These are phyloP conservation scores for Megathymus violae DNA, from an alignment of 1,140 invertebrate species.

Conservation along the genomic window DNA sequence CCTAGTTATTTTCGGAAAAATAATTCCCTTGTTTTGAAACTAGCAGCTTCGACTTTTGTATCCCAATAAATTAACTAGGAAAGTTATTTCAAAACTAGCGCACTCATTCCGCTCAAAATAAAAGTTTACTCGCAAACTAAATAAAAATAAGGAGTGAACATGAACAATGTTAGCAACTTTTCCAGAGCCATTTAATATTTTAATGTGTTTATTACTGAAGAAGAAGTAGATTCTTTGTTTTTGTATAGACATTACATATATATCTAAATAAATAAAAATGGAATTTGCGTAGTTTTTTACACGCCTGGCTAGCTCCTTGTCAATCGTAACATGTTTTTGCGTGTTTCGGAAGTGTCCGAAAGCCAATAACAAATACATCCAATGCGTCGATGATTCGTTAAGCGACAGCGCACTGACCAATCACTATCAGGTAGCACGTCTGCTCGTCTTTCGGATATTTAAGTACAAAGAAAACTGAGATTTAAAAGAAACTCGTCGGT, in stretches of 20 bases:
- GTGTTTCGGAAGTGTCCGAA: too few relatives aligned
- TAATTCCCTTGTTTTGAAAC: constrained; percentile 17
- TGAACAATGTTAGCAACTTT: constrained; percentile 36
- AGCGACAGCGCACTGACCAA: too few relatives aligned
- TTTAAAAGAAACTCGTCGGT: too few relatives aligned
- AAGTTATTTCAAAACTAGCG: constrained; percentile 28
- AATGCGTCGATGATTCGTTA: too few relatives aligned
- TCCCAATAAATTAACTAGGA: constrained; percentile 32
- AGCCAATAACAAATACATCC: too few relatives aligned
- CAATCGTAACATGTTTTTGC: too few relatives aligned
- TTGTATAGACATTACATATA: neutral
- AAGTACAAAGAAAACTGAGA: too few relatives aligned
- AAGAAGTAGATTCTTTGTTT: neutral
- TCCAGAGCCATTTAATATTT: constrained; percentile 11
- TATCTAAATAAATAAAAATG: too few relatives aligned
- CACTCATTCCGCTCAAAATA: constrained; percentile 29
- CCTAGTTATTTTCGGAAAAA: constrained; percentile 16
- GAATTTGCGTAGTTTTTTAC: too few relatives aligned
- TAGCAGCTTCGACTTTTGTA: constrained; percentile 17
- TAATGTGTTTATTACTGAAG: constrained; percentile 18
- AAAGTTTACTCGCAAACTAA: constrained; percentile 32
- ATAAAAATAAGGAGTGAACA: constrained; percentile 31
- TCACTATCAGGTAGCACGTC: too few relatives aligned
- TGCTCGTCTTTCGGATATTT: too few relatives aligned
- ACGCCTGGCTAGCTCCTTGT: too few relatives aligned